Base-by-base conservation (phyloP, 2,113 vertebrate genomes). In the Drymodes brunneopygia region DNA sequence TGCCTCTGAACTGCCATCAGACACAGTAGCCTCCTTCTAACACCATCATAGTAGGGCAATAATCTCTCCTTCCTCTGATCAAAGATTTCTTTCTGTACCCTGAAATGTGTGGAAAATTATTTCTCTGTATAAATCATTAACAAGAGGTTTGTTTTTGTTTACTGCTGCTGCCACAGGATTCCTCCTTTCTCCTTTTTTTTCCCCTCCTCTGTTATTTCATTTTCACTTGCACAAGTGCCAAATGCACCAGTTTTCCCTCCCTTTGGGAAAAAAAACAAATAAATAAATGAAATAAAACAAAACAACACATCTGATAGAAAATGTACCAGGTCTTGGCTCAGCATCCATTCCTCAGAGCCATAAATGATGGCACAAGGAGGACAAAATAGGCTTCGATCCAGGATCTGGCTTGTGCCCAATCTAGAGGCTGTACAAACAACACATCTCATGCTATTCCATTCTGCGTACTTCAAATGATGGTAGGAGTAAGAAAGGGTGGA, bases 111-210 rank as follows among this genome's bases (percentile, higher is more conserved):
- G 40, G 64, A 81, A 94, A 92, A 95, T 27, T 0, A 87, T 81
- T 93, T 80, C 9, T 58, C 12, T 74, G 6, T 71, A 80, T 70
- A 81, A 96, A 94, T 92, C 70, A 94, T 91, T 95, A 94, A 94
- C 7, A 0, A 84, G 45, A 56, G 48, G 10, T 42, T 77, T 53
- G 48, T 56, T 94, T 93, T 80, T 90, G 69, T 92, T 88, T 91
- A 81, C 60, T 65, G 47, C 23, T 74, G 40, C 87, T 79, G 61
- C 45, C 54, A 79, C 2, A 0, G 42, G 57, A 90, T 33, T 71
- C 29, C n/a, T 62, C 66, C 57, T 36, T 64, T 40, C 35, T 56
- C 57, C n/a, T 29, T 44, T 53, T 53, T 10, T 60, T 25, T 8
- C 44, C 1, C 11, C 27, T 29, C 36, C 16, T 61, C 53, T 25